A percentile compares a stretch with the other conserved stretches of the same genome.
These are phyloP conservation scores for Musca vetustissima DNA, from an alignment of 1,140 invertebrate genomes.

Conservation along the genomic window DNA sequence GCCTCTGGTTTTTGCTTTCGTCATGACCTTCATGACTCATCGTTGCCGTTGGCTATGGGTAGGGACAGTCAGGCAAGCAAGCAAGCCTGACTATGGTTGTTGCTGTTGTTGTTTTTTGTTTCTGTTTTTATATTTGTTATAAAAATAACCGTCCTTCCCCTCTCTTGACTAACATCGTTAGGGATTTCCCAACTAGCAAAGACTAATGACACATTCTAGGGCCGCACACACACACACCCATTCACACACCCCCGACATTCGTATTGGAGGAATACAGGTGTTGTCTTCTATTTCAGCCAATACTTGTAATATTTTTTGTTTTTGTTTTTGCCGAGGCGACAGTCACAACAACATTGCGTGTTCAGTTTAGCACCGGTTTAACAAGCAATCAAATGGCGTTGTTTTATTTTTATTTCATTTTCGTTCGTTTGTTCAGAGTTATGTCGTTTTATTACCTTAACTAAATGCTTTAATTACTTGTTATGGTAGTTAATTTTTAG, in stretches of 20 bases:
- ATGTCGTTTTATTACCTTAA: conserved; percentile 5
- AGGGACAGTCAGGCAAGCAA: neutral
- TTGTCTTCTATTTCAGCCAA: neutral
- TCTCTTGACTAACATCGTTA: neutral
- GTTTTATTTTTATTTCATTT: neutral
- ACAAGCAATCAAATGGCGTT: conserved; percentile 1
- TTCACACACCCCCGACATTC: neutral
- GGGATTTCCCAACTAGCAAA: conserved; percentile 27
- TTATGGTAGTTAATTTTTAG: too few relatives aligned
- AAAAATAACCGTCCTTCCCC: too few relatives aligned
- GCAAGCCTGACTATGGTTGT: too few relatives aligned
- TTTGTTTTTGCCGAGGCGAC: too few relatives aligned
- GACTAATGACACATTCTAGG: conserved; percentile 13
- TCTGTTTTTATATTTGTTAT: too few relatives aligned
- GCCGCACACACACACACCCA: neutral
- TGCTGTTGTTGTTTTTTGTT: too few relatives aligned
- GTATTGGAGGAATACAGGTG: neutral
- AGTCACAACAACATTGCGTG: neutral
- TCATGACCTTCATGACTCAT: conserved; percentile 56
- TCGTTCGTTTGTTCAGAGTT: neutral
- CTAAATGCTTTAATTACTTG: conserved; percentile 13
- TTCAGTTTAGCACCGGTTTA: conserved; percentile 3
- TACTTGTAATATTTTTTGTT: too few relatives aligned
- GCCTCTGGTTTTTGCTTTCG: conserved; percentile 40
- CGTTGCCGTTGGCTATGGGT: conserved; percentile 30